These are phyloP conservation scores for Dendrolimus houi DNA, from an alignment of 2,888 invertebrate genomes.

Conservation along the genomic window DNA sequence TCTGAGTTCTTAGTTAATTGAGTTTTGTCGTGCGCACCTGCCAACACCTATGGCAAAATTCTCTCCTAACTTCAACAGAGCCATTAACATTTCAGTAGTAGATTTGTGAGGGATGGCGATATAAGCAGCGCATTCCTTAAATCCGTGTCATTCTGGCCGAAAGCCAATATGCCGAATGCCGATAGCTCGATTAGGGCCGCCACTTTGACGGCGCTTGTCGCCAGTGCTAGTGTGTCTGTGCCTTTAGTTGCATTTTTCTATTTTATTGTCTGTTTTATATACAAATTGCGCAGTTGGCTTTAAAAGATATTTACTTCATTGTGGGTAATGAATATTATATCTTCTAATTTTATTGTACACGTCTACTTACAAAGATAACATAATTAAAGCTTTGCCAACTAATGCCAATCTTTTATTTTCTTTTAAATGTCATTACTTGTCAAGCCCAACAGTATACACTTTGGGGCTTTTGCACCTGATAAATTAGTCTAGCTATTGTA, in stretches of 20 bases:
- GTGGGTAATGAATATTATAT: no score
- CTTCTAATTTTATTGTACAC: no score
- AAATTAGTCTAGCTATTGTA: no score
- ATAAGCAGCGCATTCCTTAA: conserved; percentile 7
- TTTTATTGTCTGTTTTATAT: not conserved
- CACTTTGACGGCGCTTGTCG: conserved; percentile 2
- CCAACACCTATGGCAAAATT: not conserved
- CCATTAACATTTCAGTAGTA: conserved; percentile 52
- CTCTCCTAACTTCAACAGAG: conserved; percentile 32
- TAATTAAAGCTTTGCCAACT: no score
- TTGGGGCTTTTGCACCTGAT: no score
- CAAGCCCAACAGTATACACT: no score
- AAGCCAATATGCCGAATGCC: conserved; percentile 5
- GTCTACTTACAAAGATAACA: no score
- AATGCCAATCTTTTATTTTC: no score
- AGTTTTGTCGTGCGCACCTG: not conserved
- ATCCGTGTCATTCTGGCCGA: conserved; percentile 5
- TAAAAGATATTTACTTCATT: not conserved
- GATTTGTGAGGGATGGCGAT: conserved; percentile 32
- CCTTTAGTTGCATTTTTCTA: not conserved
- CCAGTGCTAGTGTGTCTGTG: conserved; percentile 3
- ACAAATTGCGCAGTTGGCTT: not conserved
- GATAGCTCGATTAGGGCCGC: conserved; percentile 7
- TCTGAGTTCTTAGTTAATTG: not conserved
- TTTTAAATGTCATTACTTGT: no score